Percentiles rank a stretch among this genome's conserved stretches.
Conservation (phyloP, 2,797 vertebrate species). For the Philypnodon macrostomus region DNA sequence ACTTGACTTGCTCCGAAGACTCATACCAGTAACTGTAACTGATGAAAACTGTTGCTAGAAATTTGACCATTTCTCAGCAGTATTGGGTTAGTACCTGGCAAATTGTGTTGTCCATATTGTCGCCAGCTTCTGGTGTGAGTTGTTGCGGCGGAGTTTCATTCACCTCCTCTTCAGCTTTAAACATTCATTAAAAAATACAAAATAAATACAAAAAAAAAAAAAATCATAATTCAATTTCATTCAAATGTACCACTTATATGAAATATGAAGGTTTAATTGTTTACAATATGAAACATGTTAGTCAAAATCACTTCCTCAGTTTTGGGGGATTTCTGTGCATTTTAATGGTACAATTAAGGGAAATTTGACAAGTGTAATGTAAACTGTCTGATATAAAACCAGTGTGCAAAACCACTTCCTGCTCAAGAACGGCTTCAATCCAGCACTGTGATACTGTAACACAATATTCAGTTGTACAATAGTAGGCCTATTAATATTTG, state of each 20-base stretch:
- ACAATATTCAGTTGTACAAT: no score
- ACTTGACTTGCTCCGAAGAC: conserved; percentile 26
- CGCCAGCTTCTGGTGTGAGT: conserved; percentile 48
- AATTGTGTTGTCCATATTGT: conserved; percentile 36
- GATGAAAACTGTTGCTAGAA: conserved; percentile 43
- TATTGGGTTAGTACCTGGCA: conserved; percentile 64
- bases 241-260: neutral
- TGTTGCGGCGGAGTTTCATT: conserved; percentile 49
- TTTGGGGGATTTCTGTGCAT: neutral
- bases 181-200: no score
- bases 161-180: conserved; percentile 63
- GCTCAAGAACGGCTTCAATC: conserved; percentile 63
- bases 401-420: conserved; percentile 82
- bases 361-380: conserved; percentile 47
- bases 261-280: neutral
- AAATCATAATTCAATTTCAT: conserved; percentile 5
- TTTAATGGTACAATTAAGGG: conserved; percentile 15
- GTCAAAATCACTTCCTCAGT: neutral
- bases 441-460: conserved; percentile 60
- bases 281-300: neutral
- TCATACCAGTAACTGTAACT: conserved; percentile 60
- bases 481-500: no score
- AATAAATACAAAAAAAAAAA: conserved; percentile 25
- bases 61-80: conserved; percentile 27
- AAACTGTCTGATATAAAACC: conserved; percentile 78